These are phyloP conservation scores for Isotomurus palustris DNA, from an alignment of 2,888 invertebrate species.

Conservation along the genomic window DNA sequence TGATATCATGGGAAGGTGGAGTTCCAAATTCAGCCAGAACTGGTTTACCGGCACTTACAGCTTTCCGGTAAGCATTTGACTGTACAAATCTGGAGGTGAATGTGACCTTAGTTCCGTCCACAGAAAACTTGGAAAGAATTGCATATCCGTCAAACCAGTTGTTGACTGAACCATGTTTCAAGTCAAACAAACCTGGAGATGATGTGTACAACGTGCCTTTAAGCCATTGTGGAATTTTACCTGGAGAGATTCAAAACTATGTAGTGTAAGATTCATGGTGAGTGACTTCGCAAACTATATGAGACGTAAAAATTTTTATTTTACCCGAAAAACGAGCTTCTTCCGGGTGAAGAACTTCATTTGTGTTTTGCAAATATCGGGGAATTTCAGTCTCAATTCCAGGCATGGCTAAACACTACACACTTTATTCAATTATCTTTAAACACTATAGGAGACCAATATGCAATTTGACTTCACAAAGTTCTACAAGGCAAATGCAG, in stretches of 20 bases:
- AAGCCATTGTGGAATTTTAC: conserved; percentile 51
- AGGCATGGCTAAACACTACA: no score
- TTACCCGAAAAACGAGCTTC: not conserved
- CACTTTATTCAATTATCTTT: no score
- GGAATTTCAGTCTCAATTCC: not conserved
- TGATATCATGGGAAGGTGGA: conserved; percentile 52
- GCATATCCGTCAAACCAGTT: conserved; percentile 55
- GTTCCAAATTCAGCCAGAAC: conserved; percentile 54
- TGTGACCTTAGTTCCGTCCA: conserved; percentile 50
- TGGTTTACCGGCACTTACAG: conserved; percentile 50
- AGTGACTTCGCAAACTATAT: no score
- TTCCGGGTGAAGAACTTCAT: not conserved
- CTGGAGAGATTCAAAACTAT: no score
- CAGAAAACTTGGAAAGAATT: conserved; percentile 51
- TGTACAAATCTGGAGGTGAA: conserved; percentile 50
- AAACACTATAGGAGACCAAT: no score
- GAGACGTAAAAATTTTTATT: no score
- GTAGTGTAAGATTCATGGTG: no score
- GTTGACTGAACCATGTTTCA: conserved; percentile 50
- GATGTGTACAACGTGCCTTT: conserved; percentile 51
- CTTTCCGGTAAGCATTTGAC: conserved; percentile 52
- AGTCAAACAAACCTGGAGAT: conserved; percentile 54
- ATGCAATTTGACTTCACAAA: no score
- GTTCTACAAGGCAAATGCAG: no score
- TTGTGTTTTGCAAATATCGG: conserved; percentile 7